Evolutionary conservation across 2,797 vertebrate species (phyloP), one percentile per base, ranked within the genome.

Genomic region (Vespertilio murinus): DNA sequence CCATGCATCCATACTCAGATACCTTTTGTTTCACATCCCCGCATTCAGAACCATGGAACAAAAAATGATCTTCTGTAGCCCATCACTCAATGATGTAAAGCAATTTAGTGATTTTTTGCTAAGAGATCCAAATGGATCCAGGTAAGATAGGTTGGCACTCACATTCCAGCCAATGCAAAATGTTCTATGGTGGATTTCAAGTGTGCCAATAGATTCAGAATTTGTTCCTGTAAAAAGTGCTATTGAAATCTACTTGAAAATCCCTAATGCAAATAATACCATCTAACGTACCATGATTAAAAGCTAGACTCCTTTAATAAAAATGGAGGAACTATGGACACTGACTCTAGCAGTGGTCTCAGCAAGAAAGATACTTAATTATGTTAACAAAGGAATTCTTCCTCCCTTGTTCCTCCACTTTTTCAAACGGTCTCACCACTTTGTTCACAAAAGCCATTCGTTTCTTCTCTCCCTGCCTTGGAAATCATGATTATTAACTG

Each of bases 311-410:
- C 45, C 52, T 94, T 91, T 71, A 92, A 45, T 89, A 49, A 86
- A 94, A 91, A 89, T 69, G 73, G 16, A 92, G 87, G 38, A 8
- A 49, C 35, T 94, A 9, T 71, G 28, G 40, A 67, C 77, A 90
- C 49, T 91, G 89, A 81, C 47, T 88, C 45, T 38, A 96, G 33
- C 82, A 95, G 86, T 89, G 88, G 94, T 73, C 45, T 71, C 49
- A 89, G 42, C 4, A 90, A 96, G 74, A 96, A 90, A 96, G 69
- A 47, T 30, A 81, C 81, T 96, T 97, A 77, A 96, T 93, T 88
- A 87, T 78, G 20, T 86, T 94, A 94, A 83, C 28, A 88, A 87
- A 87, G 2, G 1, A 14, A 45, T 87, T 83, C 40, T 65, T 94
- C 94, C 93, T 77, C 47, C 30, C 35, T 85, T 67, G 8, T 56